Conservation (phyloP, 1,140 invertebrate genomes). For the Pseudomyrmex gracilis region DNA sequence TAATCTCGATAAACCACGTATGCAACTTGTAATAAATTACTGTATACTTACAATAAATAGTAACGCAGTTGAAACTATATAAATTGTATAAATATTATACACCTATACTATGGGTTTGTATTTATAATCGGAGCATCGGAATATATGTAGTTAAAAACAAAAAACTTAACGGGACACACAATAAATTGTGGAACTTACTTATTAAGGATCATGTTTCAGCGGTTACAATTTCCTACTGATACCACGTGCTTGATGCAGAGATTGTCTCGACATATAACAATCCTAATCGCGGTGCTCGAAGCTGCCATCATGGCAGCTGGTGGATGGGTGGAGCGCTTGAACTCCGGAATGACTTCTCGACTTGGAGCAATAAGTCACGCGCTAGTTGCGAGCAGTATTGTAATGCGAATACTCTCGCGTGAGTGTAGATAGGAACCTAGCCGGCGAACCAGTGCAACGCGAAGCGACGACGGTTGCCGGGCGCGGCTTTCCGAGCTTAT, state of each 20-base stretch:
- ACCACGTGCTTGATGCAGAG: slow-evolving; percentile 28
- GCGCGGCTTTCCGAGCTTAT: slow-evolving; percentile 54
- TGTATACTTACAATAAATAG: neutral
- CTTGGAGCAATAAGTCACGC: slow-evolving; percentile 55
- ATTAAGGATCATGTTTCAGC: slow-evolving; percentile 4
- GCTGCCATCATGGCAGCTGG: slow-evolving; percentile 33
- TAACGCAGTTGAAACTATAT: neutral
- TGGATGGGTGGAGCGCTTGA: slow-evolving; percentile 53
- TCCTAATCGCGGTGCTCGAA: slow-evolving; percentile 43
- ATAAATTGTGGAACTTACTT: neutral
- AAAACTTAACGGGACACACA: too few relatives aligned
- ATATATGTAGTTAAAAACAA: neutral
- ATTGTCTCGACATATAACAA: slow-evolving; percentile 33
- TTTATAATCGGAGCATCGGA: neutral
- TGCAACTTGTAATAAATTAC: neutral
- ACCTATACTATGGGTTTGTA: too few relatives aligned
- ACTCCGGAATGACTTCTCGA: slow-evolving; percentile 52
- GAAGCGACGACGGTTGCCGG: slow-evolving; percentile 43
- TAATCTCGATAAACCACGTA: neutral
- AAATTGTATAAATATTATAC: too few relatives aligned
- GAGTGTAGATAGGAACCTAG: slow-evolving; percentile 46
- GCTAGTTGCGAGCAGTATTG: slow-evolving; percentile 58
- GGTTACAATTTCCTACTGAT: slow-evolving; percentile 2
- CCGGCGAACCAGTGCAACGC: slow-evolving; percentile 16
- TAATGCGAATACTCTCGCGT: slow-evolving; percentile 47